Evolutionary conservation across 2,797 vertebrate species (phyloP), one percentile per base, ranked within the genome.

Genomic region (Prunella strophiata): DNA sequence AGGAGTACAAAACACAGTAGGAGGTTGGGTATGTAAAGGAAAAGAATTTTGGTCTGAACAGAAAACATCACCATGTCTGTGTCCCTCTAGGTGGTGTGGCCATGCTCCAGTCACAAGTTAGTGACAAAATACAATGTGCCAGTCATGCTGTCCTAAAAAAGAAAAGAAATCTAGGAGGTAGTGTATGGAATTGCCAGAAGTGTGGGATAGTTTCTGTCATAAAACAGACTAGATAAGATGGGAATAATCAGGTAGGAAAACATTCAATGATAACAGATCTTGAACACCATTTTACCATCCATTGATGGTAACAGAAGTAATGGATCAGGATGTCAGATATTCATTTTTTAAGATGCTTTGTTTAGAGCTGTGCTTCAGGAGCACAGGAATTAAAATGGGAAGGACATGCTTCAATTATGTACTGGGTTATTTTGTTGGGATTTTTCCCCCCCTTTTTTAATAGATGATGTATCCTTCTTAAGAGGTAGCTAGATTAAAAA

Each of bases 21-120:
- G 20, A 72, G 15, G 5, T 32, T 67, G 50, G 14, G 7, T 55
- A 51, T 7, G 25, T 21, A 55, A 74, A 58, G 16, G 23, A 68
- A 65, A 88, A 85, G 10, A 81, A 21, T 16, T 77, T 29, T 29
- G n/a, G 6, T 16, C 11, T 87, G 45, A 62, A 26, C 6, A 54
- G n/a, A 38, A 65, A 72, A 52, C 20, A 29, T n/a, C 16, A 34
- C 30, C 0, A 0, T 51, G 9, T 27, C 14, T 74, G 7, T 38
- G 30, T 78, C 30, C n/a, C 15, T 74, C 0, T 3, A 78, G 66
- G 52, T 52, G 38, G 14, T 52, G 40, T 50, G 59, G 40, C n/a
- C 38, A 9, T 20, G n/a, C 19, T 57, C 26, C 10, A 34, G 42
- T n/a, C 20, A 52, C 50, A 34, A 80, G 51, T 18, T 11, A 51